Evolutionary conservation across 2,797 vertebrate genomes (phyloP), one percentile per base, ranked within the genome.

Genomic region (Argentina silus): DNA sequence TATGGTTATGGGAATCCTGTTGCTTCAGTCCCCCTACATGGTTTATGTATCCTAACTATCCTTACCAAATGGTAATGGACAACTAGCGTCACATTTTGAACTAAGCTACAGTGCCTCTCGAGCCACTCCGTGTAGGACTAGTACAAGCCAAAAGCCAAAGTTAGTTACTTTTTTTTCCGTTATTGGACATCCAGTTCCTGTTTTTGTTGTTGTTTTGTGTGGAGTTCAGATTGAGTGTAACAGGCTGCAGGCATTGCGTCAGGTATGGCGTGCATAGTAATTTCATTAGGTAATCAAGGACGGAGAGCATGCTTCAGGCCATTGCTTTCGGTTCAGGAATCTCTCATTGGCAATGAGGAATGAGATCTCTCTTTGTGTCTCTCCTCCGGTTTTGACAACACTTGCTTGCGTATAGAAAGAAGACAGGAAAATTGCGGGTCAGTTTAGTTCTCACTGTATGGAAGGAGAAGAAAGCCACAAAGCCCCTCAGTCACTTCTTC

Each of bases 321-420:
- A n/a, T 43, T 56, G 59, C 19, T 59, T 56, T 21, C 19, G 53
- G 43, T 56, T 65, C 67, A 75, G 50, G 48, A 63, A 63, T 21
- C n/a, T 62, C 11, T 62, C 15, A 62, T n/a, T 62, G 15, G 7
- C 7, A 6, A 7, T 62, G 60, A 23, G 73, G 48, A 47, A 63
- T 19, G 56, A 45, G 19, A 75, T 2, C 42, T 51, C 36, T 69
- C 21, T 14, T 14, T 53, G 51, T 53, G 51, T 53, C 51, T 63
- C 73, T 75, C 67, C 17, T 69, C 48, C 59, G 36, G 36, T 74
- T 27, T 64, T 61, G 48, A 69, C 63, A 14, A 23, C 71, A 60
- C 21, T 56, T 66, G 9, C 17, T 55, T 67, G 36, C 21, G 23
- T 66, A 7, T 14, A 63, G 42, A 17, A 14, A 51, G 27, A 4